A percentile compares a stretch with the other conserved stretches of the same genome.
Conservation (phyloP, 2,113 vertebrate species). For the Antigone vipio region DNA sequence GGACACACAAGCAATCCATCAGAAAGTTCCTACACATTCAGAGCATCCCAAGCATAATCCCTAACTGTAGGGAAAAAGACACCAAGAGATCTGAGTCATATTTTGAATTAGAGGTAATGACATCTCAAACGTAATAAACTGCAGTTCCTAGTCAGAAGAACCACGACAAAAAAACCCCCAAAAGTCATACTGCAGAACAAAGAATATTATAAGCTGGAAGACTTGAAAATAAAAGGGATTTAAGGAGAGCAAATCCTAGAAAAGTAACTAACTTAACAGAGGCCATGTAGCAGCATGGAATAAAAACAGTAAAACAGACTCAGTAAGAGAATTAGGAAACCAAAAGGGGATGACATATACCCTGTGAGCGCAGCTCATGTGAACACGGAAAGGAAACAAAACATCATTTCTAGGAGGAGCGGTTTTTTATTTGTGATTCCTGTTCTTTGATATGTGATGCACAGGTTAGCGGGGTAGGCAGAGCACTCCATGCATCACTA, state of each 20-base stretch:
- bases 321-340: neutral
- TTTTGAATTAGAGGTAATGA: neutral
- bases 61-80: neutral
- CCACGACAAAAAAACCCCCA: neutral
- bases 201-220: neutral
- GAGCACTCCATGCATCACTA: neutral
- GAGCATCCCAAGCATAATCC: neutral
- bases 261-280: neutral
- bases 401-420: neutral
- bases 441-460: neutral
- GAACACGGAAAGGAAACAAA: neutral
- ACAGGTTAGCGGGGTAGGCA: neutral
- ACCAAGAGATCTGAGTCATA: neutral
- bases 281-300: neutral
- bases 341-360: neutral
- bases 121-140: neutral
- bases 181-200: neutral
- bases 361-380: neutral
- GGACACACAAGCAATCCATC: neutral
- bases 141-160: neutral
- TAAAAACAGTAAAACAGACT: neutral
- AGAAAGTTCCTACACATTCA: neutral
- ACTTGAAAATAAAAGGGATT: neutral
- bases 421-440: neutral
- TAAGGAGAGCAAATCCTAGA: neutral